Conservation (phyloP, 2,113 vertebrate genomes). For the Colius striatus region DNA sequence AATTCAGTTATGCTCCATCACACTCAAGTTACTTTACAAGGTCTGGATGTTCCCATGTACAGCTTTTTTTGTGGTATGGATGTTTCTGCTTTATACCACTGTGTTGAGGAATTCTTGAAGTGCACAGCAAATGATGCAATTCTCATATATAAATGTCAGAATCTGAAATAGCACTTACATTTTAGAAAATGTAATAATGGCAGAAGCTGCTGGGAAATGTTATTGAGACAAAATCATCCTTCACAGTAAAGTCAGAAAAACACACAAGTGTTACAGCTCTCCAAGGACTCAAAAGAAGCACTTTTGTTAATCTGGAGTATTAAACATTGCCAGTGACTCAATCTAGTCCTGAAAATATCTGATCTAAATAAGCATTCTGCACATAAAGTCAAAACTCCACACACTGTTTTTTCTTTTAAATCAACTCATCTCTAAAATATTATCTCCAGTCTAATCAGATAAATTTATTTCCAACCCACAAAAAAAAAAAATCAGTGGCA, state of each 20-base stretch:
- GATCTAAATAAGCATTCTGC: background rate
- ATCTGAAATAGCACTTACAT: background rate
- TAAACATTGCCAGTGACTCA: background rate
- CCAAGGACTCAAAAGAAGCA: background rate
- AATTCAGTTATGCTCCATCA: background rate
- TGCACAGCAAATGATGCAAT: background rate
- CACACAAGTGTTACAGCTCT: background rate
- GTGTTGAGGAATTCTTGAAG: background rate
- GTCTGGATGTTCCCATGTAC: background rate
- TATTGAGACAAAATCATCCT: background rate
- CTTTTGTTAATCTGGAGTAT: background rate
- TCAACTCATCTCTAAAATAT: background rate
- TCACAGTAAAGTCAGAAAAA: background rate
- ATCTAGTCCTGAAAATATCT: background rate
- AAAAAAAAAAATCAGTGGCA: background rate
- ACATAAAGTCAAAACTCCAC: background rate
- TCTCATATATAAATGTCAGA: background rate
- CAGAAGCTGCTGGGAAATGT: background rate
- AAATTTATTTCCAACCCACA: background rate
- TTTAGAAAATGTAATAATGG: background rate
- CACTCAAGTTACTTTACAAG: background rate
- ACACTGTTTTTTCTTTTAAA: background rate
- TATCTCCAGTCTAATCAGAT: background rate
- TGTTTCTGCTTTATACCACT: background rate
- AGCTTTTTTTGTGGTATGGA: fast-evolving